Percentiles rank a stretch among this genome's conserved stretches.
These are phyloP conservation scores for Prochilodus magdalenae DNA, from an alignment of 2,113 vertebrate species.

Conservation along the genomic window DNA sequence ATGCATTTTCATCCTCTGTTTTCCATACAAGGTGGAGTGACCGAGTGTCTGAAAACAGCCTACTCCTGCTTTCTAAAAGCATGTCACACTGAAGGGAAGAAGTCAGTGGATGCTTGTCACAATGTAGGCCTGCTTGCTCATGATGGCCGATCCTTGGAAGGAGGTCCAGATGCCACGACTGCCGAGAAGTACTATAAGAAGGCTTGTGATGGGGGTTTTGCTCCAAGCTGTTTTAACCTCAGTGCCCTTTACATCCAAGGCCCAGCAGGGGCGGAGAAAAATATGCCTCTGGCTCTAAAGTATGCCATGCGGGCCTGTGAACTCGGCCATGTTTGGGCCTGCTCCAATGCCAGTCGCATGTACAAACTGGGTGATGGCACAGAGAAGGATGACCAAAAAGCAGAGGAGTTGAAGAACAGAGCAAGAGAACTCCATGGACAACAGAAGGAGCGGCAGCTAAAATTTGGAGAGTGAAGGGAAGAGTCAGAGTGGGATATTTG, in stretches of 20 bases:
- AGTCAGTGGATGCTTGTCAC: slow-evolving; percentile 87
- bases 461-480: slow-evolving; percentile 70
- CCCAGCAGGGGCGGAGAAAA: slow-evolving; percentile 76
- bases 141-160: slow-evolving; percentile 78
- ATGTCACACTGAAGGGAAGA: slow-evolving; percentile 85
- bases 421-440: slow-evolving; percentile 84
- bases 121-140: slow-evolving; percentile 86
- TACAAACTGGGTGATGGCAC: slow-evolving; percentile 91
- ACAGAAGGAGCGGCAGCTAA: slow-evolving; percentile 76
- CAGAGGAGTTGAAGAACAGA: slow-evolving; percentile 88
- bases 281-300: slow-evolving; percentile 85
- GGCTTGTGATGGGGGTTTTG: slow-evolving; percentile 84
- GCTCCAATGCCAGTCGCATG: slow-evolving; percentile 95
- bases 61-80: slow-evolving; percentile 87
- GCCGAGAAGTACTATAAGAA: slow-evolving; percentile 88
- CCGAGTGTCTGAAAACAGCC: slow-evolving; percentile 83
- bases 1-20: slow-evolving; percentile 2
- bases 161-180: slow-evolving; percentile 66
- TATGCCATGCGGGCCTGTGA: slow-evolving; percentile 89
- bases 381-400: slow-evolving; percentile 84
- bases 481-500: slow-evolving; percentile 59
- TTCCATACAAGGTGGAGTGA: slow-evolving; percentile 82
- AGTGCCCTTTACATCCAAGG: slow-evolving; percentile 88
- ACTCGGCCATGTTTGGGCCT: slow-evolving; percentile 91
- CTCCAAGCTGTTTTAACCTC: slow-evolving; percentile 92